Conservation (phyloP, 1,140 invertebrate genomes). For the Leucophenga varia region DNA sequence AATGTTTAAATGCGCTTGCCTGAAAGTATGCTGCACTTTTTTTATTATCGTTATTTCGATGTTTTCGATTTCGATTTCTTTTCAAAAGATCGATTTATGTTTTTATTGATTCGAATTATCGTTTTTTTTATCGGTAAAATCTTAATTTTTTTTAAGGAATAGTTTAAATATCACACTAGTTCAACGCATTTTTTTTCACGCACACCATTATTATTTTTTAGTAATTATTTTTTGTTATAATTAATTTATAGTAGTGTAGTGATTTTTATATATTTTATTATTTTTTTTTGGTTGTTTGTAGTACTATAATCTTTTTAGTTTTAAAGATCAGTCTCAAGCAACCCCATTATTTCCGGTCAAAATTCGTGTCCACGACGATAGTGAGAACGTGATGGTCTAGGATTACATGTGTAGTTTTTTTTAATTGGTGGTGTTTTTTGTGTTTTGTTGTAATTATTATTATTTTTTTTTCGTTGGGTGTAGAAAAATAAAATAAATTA, state of each 20-base stretch:
- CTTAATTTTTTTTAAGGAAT: not conserved
- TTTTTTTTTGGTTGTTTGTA: conserved; percentile 12
- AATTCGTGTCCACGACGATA: conserved; percentile 53
- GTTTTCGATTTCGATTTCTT: conserved; percentile 21
- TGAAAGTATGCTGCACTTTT: conserved; percentile 1
- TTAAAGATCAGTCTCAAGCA: conserved; percentile 54
- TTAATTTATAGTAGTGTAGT: too few species aligned
- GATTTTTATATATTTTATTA: conserved; percentile 4
- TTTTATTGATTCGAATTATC: conserved; percentile 10
- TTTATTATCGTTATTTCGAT: conserved; percentile 8
- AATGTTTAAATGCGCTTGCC: too few species aligned
- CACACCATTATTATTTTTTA: conserved; percentile 15
- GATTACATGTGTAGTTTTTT: conserved; percentile 4
- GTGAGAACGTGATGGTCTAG: conserved; percentile 54
- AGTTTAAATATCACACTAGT: too few species aligned
- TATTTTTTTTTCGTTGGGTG: conserved; percentile 23
- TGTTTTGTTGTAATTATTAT: conserved; percentile 9
- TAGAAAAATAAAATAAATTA: conserved; percentile 48
- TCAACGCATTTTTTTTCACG: conserved; percentile 5
- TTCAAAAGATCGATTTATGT: conserved; percentile 5
- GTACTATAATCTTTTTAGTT: conserved; percentile 4
- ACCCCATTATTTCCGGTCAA: conserved; percentile 46
- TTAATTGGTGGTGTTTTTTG: conserved; percentile 16
- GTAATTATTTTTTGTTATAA: too few species aligned
- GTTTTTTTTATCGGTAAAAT: not conserved